These are phyloP conservation scores for Drosophila subsilvestris DNA, from an alignment of 2,888 invertebrate genomes.

Conservation along the genomic window DNA sequence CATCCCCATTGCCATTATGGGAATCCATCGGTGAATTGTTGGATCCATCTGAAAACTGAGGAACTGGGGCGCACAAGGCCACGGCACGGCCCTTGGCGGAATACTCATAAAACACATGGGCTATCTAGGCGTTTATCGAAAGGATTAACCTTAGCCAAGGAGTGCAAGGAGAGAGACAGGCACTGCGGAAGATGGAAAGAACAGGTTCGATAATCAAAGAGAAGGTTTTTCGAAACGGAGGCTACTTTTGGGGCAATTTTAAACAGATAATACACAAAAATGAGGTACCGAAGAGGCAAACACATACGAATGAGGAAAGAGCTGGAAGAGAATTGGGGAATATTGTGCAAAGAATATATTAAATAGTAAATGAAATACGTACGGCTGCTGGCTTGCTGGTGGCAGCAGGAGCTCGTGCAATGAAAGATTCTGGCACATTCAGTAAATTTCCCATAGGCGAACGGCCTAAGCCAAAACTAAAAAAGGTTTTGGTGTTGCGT, in stretches of 20 bases:
- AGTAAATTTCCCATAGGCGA: background rate
- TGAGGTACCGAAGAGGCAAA: background rate
- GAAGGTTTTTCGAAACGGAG: too few relatives aligned
- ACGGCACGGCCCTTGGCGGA: background rate
- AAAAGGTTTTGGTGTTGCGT: too few relatives aligned
- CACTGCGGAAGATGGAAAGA: background rate
- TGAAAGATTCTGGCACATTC: too few relatives aligned
- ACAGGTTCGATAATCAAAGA: background rate
- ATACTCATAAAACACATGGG: constrained; percentile 57
- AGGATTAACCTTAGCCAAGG: constrained; percentile 28
- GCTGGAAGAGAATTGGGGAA: background rate
- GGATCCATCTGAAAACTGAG: background rate
- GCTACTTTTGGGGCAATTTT: background rate
- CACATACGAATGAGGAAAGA: background rate
- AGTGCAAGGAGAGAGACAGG: too few relatives aligned
- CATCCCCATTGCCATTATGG: background rate
- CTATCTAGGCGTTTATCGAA: constrained; percentile 63
- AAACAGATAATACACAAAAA: background rate
- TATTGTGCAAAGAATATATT: too few relatives aligned
- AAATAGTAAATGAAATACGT: too few relatives aligned
- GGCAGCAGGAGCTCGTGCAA: too few relatives aligned
- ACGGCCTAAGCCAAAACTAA: too few relatives aligned
- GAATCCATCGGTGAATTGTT: background rate
- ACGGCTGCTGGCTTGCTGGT: too few relatives aligned
- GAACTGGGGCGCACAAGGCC: constrained; percentile 42